Base-by-base conservation (phyloP, 2,797 vertebrate species). In the Eulemur albifrons region DNA sequence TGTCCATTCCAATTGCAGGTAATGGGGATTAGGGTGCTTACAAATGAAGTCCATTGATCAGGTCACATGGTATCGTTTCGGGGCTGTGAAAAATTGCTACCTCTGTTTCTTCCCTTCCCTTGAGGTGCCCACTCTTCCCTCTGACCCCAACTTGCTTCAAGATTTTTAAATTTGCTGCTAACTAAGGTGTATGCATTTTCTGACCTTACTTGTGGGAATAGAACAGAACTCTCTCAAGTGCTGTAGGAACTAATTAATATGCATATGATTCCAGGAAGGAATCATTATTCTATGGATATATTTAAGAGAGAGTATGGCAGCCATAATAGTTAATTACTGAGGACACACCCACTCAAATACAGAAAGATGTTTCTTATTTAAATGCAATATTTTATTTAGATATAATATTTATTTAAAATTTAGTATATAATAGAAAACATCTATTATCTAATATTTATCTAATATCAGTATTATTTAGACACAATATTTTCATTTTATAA, bases 121-220 rank as follows among this genome's bases (percentile, higher is more conserved):
- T 98, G 98, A 97, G 98, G 97, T 98, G 95, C 88, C 92, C 97
- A 98, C 96, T 98, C 97, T 97, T 97, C 96, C 95, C 96, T 97
- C 95, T 98, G 98, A 99, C 98, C 98, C 93, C 81, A 98, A 98
- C 95, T 89, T 97, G 98, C 98, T 98, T 98, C 97, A 98, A 98
- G 98, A 98, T 98, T 98, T 98, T 98, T 97, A 98, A 98, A 98
- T 98, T 98, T 98, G 96, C 96, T 98, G 98, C 97, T 98, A 98
- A 98, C 98, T 98, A 98, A 98, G 97, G 97, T 98, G 96, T 97
- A 98, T 98, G 97, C 98, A 98, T 98, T 98, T 98, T 93, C 98
- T 99, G 98, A 98, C 98, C 98, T 98, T 98, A 98, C 98, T 98
- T 97, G 96, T 98, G 98, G 98, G 98, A 99, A 98, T 98, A 98